Conservation (phyloP, 2,888 invertebrate genomes). For the Euplagia quadripunctaria region DNA sequence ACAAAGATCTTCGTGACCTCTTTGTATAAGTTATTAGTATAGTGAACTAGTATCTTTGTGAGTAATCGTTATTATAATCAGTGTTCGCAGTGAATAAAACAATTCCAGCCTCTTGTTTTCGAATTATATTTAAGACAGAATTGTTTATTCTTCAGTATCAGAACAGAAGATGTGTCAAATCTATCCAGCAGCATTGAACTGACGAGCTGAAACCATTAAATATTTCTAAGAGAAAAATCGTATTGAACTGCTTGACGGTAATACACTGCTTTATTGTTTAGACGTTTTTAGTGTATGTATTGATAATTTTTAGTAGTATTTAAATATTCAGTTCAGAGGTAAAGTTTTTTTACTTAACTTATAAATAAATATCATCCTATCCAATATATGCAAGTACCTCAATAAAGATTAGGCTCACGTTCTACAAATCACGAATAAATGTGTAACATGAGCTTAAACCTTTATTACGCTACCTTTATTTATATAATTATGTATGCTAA, state of each 20-base stretch:
- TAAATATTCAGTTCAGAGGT: too few relatives aligned
- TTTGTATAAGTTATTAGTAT: not conserved
- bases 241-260: not conserved
- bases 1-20: not conserved
- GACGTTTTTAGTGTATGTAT: not conserved
- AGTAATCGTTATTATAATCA: not conserved
- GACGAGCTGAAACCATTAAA: not conserved
- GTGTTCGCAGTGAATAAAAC: not conserved
- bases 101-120: not conserved
- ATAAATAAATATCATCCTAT: not conserved
- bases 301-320: too few relatives aligned
- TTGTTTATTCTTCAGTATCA: constrained; percentile 9
- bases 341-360: not conserved
- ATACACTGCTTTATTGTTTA: constrained; percentile 1
- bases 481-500: too few relatives aligned
- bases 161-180: constrained; percentile 2
- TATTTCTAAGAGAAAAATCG: not conserved
- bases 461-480: too few relatives aligned
- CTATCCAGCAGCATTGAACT: not conserved
- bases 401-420: too few relatives aligned
- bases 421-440: too few relatives aligned
- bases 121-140: not conserved
- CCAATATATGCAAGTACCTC: too few relatives aligned
- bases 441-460: too few relatives aligned
- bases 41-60: not conserved